phyloP scores from a whole-genome alignment of 2,797 vertebrate species.

The Cirrhinus molitorella region DNA sequence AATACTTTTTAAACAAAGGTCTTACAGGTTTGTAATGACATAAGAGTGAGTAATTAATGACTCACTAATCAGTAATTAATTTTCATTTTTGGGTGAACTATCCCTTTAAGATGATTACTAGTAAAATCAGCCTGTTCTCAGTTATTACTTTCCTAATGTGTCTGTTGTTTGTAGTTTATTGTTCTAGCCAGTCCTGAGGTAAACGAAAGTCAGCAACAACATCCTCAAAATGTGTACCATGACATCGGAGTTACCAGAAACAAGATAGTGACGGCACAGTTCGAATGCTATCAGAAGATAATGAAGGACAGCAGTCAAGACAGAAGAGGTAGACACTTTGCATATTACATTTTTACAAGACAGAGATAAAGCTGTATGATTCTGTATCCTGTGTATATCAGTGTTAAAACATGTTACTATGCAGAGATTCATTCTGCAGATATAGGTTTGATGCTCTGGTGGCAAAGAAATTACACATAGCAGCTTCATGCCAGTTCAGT shows the following conservation, averaged over 20 bases:
- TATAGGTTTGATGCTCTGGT: not conserved
- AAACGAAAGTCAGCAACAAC: conserved; percentile 75
- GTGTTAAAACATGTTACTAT: not conserved
- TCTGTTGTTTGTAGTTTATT: conserved; percentile 70
- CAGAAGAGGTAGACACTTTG: conserved; percentile 80
- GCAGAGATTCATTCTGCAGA: not conserved
- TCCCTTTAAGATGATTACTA: not conserved
- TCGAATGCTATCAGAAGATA: conserved; percentile 98
- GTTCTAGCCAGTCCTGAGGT: conserved; percentile 74
- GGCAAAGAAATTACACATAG: not conserved
- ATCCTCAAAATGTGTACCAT: conserved; percentile 73
- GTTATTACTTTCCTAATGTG: not conserved
- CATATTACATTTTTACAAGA: not conserved
- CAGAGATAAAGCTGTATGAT: not conserved
- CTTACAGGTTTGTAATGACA: no score
- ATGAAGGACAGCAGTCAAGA: conserved; percentile 82
- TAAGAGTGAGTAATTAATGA: no score
- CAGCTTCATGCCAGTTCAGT: not conserved
- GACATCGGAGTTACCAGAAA: conserved; percentile 85
- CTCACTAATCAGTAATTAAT: no score
- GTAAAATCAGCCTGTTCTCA: not conserved
- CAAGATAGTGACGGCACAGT: conserved; percentile 96
- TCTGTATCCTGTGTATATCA: not conserved
- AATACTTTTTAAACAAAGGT: no score
- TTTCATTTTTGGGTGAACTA: no score